Conservation (phyloP, 2,888 invertebrate species). For the Meteorus cinctellus region DNA sequence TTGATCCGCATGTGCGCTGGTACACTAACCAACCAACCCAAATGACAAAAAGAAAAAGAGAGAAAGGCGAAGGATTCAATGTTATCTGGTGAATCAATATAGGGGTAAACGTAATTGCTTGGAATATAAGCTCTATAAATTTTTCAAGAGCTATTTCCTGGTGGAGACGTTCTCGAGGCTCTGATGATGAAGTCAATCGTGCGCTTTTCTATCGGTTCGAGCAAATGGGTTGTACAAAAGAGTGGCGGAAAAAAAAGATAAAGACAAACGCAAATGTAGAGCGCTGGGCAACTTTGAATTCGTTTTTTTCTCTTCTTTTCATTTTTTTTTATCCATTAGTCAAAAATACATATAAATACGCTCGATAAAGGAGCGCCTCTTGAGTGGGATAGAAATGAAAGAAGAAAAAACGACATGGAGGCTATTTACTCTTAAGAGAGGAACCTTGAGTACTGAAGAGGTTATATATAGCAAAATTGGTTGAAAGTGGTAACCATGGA, state of each 20-base stretch:
- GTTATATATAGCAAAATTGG: conserved; percentile 5
- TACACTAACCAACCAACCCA: neutral
- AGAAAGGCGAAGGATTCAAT: neutral
- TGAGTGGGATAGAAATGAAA: neutral
- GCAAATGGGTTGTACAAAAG: neutral
- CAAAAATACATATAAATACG: neutral
- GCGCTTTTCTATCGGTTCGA: neutral
- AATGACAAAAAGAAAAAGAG: neutral
- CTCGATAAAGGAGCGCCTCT: neutral
- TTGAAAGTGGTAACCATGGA: neutral
- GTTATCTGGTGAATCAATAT: conserved; percentile 12
- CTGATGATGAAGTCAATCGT: neutral
- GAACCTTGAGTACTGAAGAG: neutral
- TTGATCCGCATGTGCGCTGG: neutral
- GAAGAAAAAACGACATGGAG: neutral
- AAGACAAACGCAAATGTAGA: neutral
- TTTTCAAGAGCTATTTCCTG: neutral
- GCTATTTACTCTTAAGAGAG: neutral
- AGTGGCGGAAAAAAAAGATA: neutral
- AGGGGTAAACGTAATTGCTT: conserved; percentile 4
- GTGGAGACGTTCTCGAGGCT: neutral
- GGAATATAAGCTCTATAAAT: conserved; percentile 12
- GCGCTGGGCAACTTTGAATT: neutral
- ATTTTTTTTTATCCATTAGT: neutral
- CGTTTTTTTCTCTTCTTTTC: neutral